These are phyloP conservation scores for Hemithea aestivaria DNA, from an alignment of 2,888 invertebrate genomes.

Conservation along the genomic window DNA sequence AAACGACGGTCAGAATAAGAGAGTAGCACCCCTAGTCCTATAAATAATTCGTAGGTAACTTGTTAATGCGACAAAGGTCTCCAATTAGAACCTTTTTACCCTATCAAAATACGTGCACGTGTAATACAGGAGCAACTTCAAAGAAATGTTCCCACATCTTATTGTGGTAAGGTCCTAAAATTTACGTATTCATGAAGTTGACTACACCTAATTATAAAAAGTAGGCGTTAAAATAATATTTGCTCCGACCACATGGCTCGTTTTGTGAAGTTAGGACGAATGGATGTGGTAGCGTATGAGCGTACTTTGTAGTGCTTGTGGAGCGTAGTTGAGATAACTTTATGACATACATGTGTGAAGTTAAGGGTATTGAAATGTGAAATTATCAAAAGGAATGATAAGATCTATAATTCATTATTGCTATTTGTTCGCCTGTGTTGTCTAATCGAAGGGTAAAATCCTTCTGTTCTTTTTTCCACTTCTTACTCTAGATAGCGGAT, in stretches of 20 bases:
- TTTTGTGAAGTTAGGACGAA: slow-evolving; percentile 26
- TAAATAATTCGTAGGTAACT: too few species aligned
- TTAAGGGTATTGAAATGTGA: too few species aligned
- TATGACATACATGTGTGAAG: too few species aligned
- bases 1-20: too few species aligned
- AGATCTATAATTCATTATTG: too few species aligned
- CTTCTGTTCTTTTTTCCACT: too few species aligned
- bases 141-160: not conserved
- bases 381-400: too few species aligned
- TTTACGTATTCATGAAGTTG: slow-evolving; percentile 4
- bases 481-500: too few species aligned
- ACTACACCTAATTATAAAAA: slow-evolving; percentile 54
- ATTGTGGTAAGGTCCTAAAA: slow-evolving; percentile 7
- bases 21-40: too few species aligned
- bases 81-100: not conserved
- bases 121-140: not conserved
- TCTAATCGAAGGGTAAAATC: too few species aligned
- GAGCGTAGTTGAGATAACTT: slow-evolving; percentile 10
- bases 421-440: too few species aligned
- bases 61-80: too few species aligned
- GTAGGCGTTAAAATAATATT: slow-evolving; percentile 64
- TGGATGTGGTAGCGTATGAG: slow-evolving; percentile 40
- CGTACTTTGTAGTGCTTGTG: slow-evolving; percentile 14
- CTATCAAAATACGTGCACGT: not conserved
- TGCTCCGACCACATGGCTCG: slow-evolving; percentile 51